These are phyloP conservation scores for Daboia siamensis DNA, from an alignment of 2,113 vertebrate genomes.

Conservation along the genomic window DNA sequence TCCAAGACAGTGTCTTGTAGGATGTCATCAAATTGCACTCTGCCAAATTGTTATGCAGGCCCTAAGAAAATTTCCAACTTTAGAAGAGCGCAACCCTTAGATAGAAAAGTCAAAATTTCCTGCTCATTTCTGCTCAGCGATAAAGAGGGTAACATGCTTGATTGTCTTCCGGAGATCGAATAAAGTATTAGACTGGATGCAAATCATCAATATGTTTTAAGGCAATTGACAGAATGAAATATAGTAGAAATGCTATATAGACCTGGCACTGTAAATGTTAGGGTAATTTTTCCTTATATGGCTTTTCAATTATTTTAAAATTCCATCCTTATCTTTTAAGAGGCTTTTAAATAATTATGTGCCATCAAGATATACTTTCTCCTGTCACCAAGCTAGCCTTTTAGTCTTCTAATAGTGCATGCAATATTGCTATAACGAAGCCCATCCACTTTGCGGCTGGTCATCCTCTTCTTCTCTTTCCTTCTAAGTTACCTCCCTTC, in stretches of 20 bases:
- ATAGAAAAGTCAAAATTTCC: background rate
- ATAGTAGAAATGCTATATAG: background rate
- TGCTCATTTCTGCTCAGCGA: background rate
- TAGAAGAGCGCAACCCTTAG: background rate
- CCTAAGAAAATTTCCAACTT: background rate
- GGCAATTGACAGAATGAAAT: background rate
- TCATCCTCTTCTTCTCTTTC: background rate
- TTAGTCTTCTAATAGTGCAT: background rate
- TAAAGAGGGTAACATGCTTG: background rate
- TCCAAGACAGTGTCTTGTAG: background rate
- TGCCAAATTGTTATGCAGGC: background rate
- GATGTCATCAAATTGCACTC: background rate
- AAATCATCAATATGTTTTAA: background rate
- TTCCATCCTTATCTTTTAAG: background rate
- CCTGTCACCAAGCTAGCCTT: background rate
- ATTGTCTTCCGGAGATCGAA: background rate
- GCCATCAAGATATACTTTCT: background rate
- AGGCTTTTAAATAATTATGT: background rate
- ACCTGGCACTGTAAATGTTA: background rate
- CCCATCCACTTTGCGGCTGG: background rate
- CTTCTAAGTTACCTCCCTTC: background rate
- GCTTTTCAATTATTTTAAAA: background rate
- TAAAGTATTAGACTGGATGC: background rate
- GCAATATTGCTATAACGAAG: background rate
- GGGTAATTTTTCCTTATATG: background rate